These are phyloP conservation scores for Listronotus bonariensis DNA, from an alignment of 1,140 invertebrate species.

Conservation along the genomic window DNA sequence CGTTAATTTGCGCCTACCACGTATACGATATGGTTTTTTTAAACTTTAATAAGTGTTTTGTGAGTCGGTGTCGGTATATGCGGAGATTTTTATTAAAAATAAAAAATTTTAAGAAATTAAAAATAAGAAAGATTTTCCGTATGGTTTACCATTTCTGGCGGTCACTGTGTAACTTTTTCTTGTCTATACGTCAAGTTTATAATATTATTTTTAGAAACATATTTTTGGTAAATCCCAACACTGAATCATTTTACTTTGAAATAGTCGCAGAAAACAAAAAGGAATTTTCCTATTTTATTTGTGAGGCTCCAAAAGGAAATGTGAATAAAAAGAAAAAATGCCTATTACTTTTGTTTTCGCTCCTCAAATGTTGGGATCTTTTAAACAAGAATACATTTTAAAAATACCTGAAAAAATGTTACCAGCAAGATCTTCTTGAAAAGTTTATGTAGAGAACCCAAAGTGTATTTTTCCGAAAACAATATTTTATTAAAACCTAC, in stretches of 20 bases:
- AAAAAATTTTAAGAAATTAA: too few species aligned
- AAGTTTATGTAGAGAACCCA: conserved; percentile 55
- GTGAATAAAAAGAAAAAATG: conserved; percentile 50
- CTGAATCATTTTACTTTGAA: conserved; percentile 28
- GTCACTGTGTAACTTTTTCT: too few species aligned
- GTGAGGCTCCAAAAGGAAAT: conserved; percentile 48
- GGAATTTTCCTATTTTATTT: conserved; percentile 54
- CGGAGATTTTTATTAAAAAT: too few species aligned
- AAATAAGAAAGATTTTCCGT: too few species aligned
- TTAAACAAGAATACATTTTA: conserved; percentile 57
- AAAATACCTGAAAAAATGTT: conserved; percentile 53
- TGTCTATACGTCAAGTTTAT: too few species aligned
- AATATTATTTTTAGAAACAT: conserved; percentile 18
- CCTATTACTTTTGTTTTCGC: conserved; percentile 54
- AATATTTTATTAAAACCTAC: conserved; percentile 53
- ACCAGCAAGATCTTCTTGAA: conserved; percentile 54
- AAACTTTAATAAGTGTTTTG: too few species aligned
- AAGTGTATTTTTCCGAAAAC: conserved; percentile 46
- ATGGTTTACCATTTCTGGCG: too few species aligned
- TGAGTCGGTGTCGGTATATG: too few species aligned
- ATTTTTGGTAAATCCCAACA: conserved; percentile 11
- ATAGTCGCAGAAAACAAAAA: conserved; percentile 26
- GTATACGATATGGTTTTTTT: too few species aligned
- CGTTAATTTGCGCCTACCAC: too few species aligned
- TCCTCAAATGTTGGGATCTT: conserved; percentile 53